Base-by-base conservation (phyloP, 2,888 invertebrate genomes). In the Onchidella celtica region DNA sequence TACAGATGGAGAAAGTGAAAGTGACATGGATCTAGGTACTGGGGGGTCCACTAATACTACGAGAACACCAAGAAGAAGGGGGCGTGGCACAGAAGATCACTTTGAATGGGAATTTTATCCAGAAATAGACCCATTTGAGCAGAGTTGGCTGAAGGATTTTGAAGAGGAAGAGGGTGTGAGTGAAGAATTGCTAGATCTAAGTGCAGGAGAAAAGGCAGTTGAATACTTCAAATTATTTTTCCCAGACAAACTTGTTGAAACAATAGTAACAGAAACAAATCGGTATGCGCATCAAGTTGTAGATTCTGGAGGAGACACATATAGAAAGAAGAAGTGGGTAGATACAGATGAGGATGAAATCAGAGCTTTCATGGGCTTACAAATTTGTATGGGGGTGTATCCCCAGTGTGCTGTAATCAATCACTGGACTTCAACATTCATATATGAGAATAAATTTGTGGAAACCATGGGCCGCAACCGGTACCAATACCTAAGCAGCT, bases 141-240 rank as follows among this genome's bases (percentile, higher is more conserved):
- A 61, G 27, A 61, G 11, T 61, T 61, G 61, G 61, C n/a, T 61
- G n/a, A 61, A 61, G n/a, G 61, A 61, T 61, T 61, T 14, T 61
- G 61, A 61, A 61, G n/a, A n/a, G n/a, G 27, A 27, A 6, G 61
- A 61, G n/a, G 61, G 61, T 14, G 27, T 61, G 61, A 61, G n/a
- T 14, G 6, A 6, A 14, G 61, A 61, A 4, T 14, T 61, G 4
- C n/a, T 61, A 14, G 61, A 61, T 24, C 27, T 61, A 61, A 6
- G 14, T 24, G 11, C 6, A 24, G 61, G 61, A 24, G 61, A 61
- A 27, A 61, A 70, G 1, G 27, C 70, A 3, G 47, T 70, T 21
- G 70, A 70, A 24, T 70, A n/a, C 29, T 70, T 70, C 29, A 21
- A 47, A 27, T 32, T 70, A 4, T 70, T 70, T 47, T 70, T 70